Evolutionary conservation across 2,113 vertebrate species (phyloP).

Genomic region (Tychaedon coryphoeus): DNA sequence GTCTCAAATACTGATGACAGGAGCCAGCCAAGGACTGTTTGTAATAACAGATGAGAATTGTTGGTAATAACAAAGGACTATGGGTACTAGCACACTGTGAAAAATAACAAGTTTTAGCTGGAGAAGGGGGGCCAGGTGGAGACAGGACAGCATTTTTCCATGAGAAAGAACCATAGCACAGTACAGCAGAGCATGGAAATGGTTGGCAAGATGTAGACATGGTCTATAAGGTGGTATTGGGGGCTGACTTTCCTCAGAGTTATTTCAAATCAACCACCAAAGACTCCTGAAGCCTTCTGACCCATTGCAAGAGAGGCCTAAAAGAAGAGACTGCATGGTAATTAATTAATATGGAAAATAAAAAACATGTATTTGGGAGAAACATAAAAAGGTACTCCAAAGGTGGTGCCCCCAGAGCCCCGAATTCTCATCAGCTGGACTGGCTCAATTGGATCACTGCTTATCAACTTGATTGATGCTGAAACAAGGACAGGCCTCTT

Average conservation of each 20-base stretch:
- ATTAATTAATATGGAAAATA: background rate
- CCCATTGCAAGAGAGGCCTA: background rate
- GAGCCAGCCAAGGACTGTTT: background rate
- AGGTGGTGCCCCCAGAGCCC: too few relatives aligned
- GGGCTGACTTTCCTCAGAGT: fast-evolving
- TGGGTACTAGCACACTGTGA: background rate
- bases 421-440: background rate
- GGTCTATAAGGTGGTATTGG: background rate
- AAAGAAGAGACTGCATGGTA: background rate
- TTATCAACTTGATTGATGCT: background rate
- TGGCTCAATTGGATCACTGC: background rate
- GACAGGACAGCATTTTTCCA: background rate
- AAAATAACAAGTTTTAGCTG: background rate
- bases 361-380: background rate
- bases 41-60: background rate
- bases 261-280: background rate
- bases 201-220: background rate
- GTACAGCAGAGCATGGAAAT: background rate
- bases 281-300: background rate
- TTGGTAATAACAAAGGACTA: background rate
- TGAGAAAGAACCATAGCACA: background rate
- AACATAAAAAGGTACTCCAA: background rate
- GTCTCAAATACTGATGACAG: fast-evolving
- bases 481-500: background rate
- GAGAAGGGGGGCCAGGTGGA: background rate